Conservation (phyloP, 2,113 vertebrate species). For the Thomomys bottae region DNA sequence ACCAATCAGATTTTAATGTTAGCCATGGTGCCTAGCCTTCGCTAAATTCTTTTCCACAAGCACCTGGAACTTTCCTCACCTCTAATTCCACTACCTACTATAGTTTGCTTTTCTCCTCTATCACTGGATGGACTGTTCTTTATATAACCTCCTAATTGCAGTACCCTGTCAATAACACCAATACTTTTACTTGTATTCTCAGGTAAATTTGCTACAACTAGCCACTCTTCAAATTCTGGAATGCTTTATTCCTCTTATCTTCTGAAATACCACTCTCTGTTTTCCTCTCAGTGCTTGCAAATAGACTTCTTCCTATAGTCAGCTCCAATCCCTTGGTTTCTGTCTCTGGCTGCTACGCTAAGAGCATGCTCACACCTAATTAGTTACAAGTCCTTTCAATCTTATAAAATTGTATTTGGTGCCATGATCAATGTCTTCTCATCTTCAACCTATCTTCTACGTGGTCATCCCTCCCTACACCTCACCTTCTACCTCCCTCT, state of each 20-base stretch:
- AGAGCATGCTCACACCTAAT: neutral
- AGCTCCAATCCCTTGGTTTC: neutral
- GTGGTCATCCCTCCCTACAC: too few relatives aligned
- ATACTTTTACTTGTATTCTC: constrained; percentile 5
- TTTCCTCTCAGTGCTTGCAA: neutral
- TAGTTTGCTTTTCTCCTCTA: neutral
- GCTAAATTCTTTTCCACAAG: neutral
- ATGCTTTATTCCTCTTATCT: neutral
- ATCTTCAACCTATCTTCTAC: neutral
- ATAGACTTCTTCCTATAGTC: neutral
- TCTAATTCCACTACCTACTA: neutral
- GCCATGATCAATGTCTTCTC: too few relatives aligned
- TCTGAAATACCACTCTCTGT: neutral
- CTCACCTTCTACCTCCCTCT: too few relatives aligned
- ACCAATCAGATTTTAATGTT: too few relatives aligned
- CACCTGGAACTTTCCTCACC: neutral
- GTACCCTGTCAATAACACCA: constrained; percentile 12
- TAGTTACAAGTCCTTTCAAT: neutral
- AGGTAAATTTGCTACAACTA: neutral
- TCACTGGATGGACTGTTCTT: neutral
- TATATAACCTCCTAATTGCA: neutral
- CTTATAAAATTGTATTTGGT: neutral
- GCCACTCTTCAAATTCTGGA: constrained; percentile 8
- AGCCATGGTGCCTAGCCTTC: too few relatives aligned
- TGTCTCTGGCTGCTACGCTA: too few relatives aligned